Percentiles rank a stretch among this genome's conserved stretches.
Evolutionary conservation across 2,888 invertebrate genomes (phyloP).

Genomic region (Chloromyia formosa): DNA sequence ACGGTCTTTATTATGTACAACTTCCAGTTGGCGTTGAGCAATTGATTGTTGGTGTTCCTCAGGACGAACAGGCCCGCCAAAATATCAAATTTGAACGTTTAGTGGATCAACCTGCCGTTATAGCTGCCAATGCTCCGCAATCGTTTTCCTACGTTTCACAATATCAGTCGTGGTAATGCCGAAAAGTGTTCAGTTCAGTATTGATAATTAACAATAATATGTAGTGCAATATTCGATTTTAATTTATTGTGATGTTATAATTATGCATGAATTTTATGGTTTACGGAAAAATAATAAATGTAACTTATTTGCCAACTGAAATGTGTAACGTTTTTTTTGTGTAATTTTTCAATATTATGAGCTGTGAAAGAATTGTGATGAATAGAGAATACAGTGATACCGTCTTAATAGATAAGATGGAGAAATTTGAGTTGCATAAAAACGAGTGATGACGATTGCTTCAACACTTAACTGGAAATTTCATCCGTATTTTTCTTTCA

Average conservation of each 20-base stretch:
- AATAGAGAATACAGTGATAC: no score
- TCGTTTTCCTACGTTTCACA: slow-evolving; percentile 17
- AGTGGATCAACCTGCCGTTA: not conserved
- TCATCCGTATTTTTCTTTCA: no score
- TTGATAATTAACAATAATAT: not conserved
- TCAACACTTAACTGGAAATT: no score
- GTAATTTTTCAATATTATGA: no score
- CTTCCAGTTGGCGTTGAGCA: slow-evolving; percentile 10
- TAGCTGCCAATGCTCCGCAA: not conserved
- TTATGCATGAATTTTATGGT: not conserved
- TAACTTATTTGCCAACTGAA: not conserved
- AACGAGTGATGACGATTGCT: no score
- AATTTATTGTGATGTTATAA: not conserved
- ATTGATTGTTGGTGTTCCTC: not conserved
- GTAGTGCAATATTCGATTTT: not conserved
- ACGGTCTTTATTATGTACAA: slow-evolving; percentile 25
- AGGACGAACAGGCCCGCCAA: not conserved
- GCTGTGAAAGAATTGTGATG: no score
- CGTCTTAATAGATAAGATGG: no score
- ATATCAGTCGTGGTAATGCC: slow-evolving; percentile 10
- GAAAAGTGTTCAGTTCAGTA: not conserved
- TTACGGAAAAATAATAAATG: not conserved
- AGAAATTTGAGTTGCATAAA: no score
- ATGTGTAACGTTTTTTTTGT: no score
- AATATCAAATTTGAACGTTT: not conserved